Percentiles rank a stretch among this genome's conserved stretches.
These are phyloP conservation scores for Amblyjoppa fuscipennis DNA, from an alignment of 2,888 invertebrate species.

Conservation along the genomic window DNA sequence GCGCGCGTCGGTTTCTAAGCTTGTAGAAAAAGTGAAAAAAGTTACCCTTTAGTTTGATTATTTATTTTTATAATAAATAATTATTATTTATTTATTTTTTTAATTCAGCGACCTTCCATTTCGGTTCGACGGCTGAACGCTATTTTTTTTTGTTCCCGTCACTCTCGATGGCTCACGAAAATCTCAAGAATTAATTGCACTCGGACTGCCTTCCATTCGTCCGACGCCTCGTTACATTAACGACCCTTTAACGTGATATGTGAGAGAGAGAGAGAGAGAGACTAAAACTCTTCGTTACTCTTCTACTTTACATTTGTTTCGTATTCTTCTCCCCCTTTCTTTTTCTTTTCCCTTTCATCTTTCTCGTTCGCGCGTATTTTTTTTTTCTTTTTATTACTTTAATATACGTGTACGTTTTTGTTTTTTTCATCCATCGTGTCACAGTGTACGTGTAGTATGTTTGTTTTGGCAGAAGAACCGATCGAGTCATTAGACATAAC, in stretches of 20 bases:
- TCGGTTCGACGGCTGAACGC: background rate
- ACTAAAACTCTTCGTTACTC: conserved; percentile 51
- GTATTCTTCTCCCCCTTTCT: background rate
- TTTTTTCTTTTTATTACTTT: conserved; percentile 44
- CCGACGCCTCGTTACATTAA: conserved; percentile 48
- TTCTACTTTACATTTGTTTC: conserved; percentile 63
- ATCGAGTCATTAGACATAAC: conserved; percentile 23
- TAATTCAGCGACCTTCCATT: conserved; percentile 29
- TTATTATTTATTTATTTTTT: conserved; percentile 14
- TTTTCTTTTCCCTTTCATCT: conserved; percentile 19
- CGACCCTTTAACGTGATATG: conserved; percentile 65
- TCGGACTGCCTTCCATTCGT: conserved; percentile 10
- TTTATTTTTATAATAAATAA: conserved; percentile 14
- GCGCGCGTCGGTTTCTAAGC: background rate
- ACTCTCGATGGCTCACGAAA: background rate
- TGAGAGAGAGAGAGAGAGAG: conserved; percentile 50
- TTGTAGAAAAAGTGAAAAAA: background rate
- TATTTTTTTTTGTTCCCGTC: conserved; percentile 20
- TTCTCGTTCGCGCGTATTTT: conserved; percentile 72
- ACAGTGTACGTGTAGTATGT: conserved; percentile 39
- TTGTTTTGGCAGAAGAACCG: conserved; percentile 57
- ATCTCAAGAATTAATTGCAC: conserved; percentile 24
- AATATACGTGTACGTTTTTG: conserved; percentile 42
- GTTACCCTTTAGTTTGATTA: background rate
- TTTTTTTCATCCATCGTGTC: conserved; percentile 1